Evolutionary conservation across 2,888 invertebrate species (phyloP).

Genomic region (Chromoteleia sp.): DNA sequence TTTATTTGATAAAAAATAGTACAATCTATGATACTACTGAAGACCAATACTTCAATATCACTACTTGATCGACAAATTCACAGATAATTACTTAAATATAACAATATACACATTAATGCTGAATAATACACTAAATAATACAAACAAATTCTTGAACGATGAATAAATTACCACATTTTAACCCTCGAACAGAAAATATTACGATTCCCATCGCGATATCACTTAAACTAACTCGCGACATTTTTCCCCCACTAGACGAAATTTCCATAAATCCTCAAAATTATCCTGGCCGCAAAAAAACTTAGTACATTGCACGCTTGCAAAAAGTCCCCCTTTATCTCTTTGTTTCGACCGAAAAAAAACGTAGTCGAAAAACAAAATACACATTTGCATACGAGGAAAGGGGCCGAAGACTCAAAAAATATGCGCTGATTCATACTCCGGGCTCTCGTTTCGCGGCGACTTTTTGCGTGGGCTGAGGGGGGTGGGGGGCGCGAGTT

Average conservation of each 20-base stretch:
- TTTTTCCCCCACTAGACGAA: neutral
- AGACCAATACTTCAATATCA: too few species aligned
- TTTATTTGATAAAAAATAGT: too few species aligned
- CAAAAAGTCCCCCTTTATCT: constrained; percentile 20
- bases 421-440: constrained; percentile 52
- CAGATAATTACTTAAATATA: too few species aligned
- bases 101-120: too few species aligned
- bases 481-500: too few species aligned
- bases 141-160: too few species aligned
- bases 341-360: constrained; percentile 20
- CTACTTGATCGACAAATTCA: too few species aligned
- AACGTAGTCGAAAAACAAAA: constrained; percentile 36
- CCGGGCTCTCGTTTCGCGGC: constrained; percentile 13
- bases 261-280: constrained; percentile 22
- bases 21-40: too few species aligned
- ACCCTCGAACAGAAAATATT: too few species aligned
- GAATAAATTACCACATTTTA: too few species aligned
- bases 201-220: neutral
- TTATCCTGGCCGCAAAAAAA: neutral
- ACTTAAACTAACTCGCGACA: neutral
- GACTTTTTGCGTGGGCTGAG: constrained; percentile 39
- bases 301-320: constrained; percentile 7
- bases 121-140: too few species aligned
- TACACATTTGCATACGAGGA: constrained; percentile 2
- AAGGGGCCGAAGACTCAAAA: constrained; percentile 28